phyloP scores from a whole-genome alignment of 2,113 vertebrate species.

The Lophochroa leadbeateri region DNA sequence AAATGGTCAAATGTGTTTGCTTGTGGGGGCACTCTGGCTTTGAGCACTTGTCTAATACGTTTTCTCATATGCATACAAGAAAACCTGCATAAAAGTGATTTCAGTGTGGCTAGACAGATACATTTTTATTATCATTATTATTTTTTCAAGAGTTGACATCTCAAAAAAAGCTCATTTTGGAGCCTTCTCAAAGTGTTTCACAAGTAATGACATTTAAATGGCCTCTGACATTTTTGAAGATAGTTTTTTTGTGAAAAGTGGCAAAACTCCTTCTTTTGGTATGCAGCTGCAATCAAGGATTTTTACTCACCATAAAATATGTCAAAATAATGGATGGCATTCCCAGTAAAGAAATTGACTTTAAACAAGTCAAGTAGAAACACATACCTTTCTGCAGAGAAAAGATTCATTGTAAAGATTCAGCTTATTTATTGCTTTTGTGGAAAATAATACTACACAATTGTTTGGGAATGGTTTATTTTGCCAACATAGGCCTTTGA shows the following conservation, averaged over 20 bases:
- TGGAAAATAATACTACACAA: background rate
- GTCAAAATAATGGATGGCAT: constrained; percentile 48
- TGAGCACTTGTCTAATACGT: background rate
- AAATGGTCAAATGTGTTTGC: background rate
- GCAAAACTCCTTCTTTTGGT: background rate
- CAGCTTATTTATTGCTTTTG: constrained; percentile 35
- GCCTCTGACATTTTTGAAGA: background rate
- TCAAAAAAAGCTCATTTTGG: background rate
- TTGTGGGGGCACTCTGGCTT: background rate
- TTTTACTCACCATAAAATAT: constrained; percentile 7
- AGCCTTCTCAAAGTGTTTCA: constrained; percentile 2
- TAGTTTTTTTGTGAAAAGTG: constrained; percentile 2
- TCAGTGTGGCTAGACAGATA: background rate
- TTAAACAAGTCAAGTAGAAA: constrained; percentile 59
- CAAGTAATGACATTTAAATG: constrained; percentile 29
- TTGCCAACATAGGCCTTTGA: background rate
- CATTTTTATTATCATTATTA: background rate
- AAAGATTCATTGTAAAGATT: constrained; percentile 1
- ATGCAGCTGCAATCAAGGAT: background rate
- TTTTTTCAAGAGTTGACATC: background rate
- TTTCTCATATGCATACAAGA: background rate
- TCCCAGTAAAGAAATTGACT: constrained; percentile 54
- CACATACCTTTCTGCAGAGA: background rate
- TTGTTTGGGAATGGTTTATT: background rate
- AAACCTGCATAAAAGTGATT: background rate